Base-by-base conservation (phyloP, 2,113 vertebrate species). In the Hymenochirus boettgeri region DNA sequence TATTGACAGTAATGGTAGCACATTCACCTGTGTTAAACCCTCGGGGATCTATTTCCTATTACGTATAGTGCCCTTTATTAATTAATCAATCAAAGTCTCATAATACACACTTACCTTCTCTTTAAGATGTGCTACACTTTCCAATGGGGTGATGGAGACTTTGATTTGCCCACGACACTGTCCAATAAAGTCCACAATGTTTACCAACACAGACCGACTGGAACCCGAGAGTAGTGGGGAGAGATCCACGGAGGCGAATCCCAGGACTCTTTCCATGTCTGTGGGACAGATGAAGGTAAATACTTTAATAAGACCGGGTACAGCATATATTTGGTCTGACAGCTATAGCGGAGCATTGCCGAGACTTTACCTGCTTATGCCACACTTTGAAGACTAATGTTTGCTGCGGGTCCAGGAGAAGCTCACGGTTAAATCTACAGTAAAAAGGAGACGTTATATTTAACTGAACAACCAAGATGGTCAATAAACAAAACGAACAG, bases 371-470 rank as follows among this genome's bases (percentile, higher is more conserved):
- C 92, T 93, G 89, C 88, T 96, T 95, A 76, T 98, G 92, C 95
- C 96, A 98, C 31, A 99, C 90, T 88, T 98, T 98, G 76, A 99
- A 98, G 61, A 99, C 93, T 45, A 99, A 82, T 4, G 81, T 90
- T 76, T 96, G 92, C 33, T 92, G 91, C 11, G 92, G 86, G 77
- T 98, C 92, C 74, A 96, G 45, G 37, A 99, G 88, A 2, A 98
- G 87, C 52, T 96, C 86, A 63, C 94, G 95, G 26, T 91, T 87
- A 52, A 99, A 82, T 33, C 96, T 99, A 74, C 57, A 63, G 74
- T 65, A 60, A 73, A 56, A 71, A 70, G 76, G 8, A 45, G 24
- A n/a, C n/a, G n/a, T n/a, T n/a, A n/a, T n/a, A n/a, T n/a, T n/a
- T n/a, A n/a, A n/a, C n/a, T n/a, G n/a, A n/a, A n/a, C n/a, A n/a